Evolutionary conservation across 2,888 invertebrate species (phyloP).

Genomic region (Torymus aiolomorphi): DNA sequence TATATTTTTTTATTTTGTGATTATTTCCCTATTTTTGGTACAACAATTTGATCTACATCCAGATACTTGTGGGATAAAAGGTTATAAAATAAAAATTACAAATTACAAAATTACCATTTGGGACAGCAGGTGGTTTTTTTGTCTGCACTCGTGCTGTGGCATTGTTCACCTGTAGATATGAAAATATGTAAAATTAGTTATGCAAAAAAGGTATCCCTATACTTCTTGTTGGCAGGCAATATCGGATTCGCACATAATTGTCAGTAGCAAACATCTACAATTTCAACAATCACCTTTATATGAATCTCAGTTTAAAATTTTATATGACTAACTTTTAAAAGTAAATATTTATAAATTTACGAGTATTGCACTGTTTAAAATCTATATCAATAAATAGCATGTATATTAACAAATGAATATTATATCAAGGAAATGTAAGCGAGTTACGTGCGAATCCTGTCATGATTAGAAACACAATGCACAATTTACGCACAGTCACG

Average conservation of each 20-base stretch:
- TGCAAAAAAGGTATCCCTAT: neutral
- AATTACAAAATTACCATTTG: slow-evolving; percentile 85
- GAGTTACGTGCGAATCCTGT: slow-evolving; percentile 44
- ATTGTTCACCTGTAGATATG: slow-evolving; percentile 93
- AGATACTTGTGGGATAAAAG: too few relatives aligned
- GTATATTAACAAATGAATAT: too few relatives aligned
- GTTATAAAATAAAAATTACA: neutral
- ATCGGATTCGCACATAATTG: slow-evolving; percentile 51
- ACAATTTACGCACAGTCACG: slow-evolving; percentile 51
- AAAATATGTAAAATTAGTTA: slow-evolving; percentile 4
- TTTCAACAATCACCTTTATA: neutral
- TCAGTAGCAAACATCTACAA: neutral
- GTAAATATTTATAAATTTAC: too few relatives aligned
- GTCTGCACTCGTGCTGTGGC: slow-evolving; percentile 99
- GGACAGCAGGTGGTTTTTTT: slow-evolving; percentile 95
- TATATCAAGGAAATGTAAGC: slow-evolving; percentile 7
- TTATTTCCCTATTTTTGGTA: too few relatives aligned
- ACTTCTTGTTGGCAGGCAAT: slow-evolving; percentile 16
- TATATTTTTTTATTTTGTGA: too few relatives aligned
- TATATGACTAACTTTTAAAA: too few relatives aligned
- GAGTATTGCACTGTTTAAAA: too few relatives aligned
- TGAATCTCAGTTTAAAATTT: too few relatives aligned
- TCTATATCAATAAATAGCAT: too few relatives aligned
- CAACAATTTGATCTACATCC: too few relatives aligned
- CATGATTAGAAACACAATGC: slow-evolving; percentile 37